Evolutionary conservation across 2,797 vertebrate species (phyloP).

Genomic region (Thripadectes ignobilis): DNA sequence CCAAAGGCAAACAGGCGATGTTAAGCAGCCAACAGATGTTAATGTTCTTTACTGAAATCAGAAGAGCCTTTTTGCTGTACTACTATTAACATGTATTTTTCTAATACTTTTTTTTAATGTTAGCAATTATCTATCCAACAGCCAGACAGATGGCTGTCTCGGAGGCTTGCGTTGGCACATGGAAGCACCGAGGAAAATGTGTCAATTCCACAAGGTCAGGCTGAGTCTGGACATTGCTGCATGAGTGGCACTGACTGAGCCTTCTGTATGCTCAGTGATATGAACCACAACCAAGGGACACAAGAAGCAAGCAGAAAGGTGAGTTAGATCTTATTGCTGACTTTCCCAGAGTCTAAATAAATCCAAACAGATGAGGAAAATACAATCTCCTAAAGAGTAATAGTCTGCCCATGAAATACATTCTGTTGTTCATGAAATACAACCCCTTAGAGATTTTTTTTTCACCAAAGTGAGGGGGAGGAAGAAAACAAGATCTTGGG

Average conservation of each 20-base stretch:
- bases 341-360: not conserved
- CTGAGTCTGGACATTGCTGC: not conserved
- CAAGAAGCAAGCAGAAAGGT: rapidly evolving
- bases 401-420: not conserved
- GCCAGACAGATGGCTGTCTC: not conserved
- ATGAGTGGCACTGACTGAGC: not conserved
- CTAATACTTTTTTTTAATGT: not conserved
- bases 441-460: not conserved
- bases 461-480: not conserved
- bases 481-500: not conserved
- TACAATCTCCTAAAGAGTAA: not conserved
- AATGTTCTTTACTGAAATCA: not conserved
- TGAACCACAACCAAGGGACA: not conserved
- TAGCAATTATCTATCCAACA: not conserved
- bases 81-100: not conserved
- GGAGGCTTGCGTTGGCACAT: not conserved
- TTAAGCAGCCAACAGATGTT: not conserved
- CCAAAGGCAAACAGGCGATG: not conserved
- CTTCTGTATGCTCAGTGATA: not conserved
- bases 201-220: not conserved
- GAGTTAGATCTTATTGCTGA: not conserved
- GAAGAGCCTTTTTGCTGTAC: not conserved
- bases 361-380: not conserved
- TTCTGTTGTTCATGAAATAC: not conserved
- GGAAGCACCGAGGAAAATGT: not conserved